phyloP scores from a whole-genome alignment of 2,797 vertebrate genomes.

The Pogoniulus pusillus region DNA sequence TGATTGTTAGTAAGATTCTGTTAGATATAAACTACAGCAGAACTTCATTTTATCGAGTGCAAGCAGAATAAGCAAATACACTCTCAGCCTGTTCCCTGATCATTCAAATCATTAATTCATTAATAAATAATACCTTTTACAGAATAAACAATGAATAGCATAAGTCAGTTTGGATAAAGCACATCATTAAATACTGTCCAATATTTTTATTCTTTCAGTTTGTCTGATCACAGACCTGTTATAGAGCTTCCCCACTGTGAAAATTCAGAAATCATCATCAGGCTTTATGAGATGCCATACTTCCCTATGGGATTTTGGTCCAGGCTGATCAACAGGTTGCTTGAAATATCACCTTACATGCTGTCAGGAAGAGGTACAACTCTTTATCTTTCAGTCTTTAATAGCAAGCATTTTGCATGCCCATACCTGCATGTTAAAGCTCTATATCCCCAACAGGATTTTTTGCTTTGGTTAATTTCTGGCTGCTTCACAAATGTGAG shows the following conservation, averaged over 20 bases:
- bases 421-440: background rate
- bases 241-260: conserved; percentile 95
- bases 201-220: conserved; percentile 73
- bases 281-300: conserved; percentile 96
- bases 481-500: background rate
- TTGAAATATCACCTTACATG: conserved; percentile 91
- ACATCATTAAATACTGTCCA: background rate
- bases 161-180: background rate
- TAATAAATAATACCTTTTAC: background rate
- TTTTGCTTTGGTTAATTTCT: background rate
- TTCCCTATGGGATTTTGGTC: conserved; percentile 99
- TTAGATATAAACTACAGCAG: background rate
- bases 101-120: background rate
- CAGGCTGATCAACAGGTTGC: conserved; percentile 89
- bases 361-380: conserved; percentile 87
- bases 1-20: background rate
- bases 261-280: conserved; percentile 92
- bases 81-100: background rate
- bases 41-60: background rate
- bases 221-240: conserved; percentile 89
- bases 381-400: background rate
- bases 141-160: background rate
- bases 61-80: background rate
- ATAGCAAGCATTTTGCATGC: background rate
- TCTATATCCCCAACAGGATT: background rate